A percentile compares a stretch with the other conserved stretches of the same genome.
Evolutionary conservation across 53 echinoderm and acorn worm genomes (phyloP).

Genomic region (Mesocentrotus franciscanus): DNA sequence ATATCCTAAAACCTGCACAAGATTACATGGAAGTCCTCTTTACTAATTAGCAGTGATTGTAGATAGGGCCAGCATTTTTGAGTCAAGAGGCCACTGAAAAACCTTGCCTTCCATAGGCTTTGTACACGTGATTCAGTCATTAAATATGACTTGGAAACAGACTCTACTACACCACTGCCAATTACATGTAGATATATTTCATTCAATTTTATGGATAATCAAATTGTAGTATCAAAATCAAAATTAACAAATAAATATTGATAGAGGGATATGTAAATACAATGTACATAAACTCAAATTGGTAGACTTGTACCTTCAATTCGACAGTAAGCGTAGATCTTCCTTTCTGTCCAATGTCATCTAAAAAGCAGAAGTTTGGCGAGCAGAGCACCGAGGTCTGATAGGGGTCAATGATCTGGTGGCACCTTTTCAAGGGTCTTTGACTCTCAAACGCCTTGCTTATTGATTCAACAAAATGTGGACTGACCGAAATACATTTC

Average conservation of each 20-base stretch:
- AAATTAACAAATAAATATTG: neutral
- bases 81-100: too few relatives aligned
- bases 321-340: slow-evolving; percentile 46
- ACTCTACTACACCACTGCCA: too few relatives aligned
- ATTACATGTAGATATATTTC: too few relatives aligned
- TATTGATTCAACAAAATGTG: slow-evolving; percentile 30
- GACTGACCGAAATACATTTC: slow-evolving; percentile 49
- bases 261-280: neutral
- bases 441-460: slow-evolving; percentile 38
- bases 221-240: neutral
- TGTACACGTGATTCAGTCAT: too few relatives aligned
- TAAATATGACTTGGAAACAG: too few relatives aligned
- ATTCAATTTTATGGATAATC: too few relatives aligned
- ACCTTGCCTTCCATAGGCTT: too few relatives aligned
- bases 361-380: slow-evolving; percentile 58
- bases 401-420: slow-evolving; percentile 47
- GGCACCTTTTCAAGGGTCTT: slow-evolving; percentile 34
- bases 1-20: neutral
- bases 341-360: neutral
- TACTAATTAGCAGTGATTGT: too few relatives aligned
- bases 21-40: neutral
- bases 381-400: slow-evolving; percentile 46
- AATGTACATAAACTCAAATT: neutral
- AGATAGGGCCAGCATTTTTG: too few relatives aligned
- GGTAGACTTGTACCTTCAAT: slow-evolving; percentile 28